A percentile compares a stretch with the other conserved stretches of the same genome.
Evolutionary conservation across 2,113 vertebrate species (phyloP).

Genomic region (Acinonyx jubatus): DNA sequence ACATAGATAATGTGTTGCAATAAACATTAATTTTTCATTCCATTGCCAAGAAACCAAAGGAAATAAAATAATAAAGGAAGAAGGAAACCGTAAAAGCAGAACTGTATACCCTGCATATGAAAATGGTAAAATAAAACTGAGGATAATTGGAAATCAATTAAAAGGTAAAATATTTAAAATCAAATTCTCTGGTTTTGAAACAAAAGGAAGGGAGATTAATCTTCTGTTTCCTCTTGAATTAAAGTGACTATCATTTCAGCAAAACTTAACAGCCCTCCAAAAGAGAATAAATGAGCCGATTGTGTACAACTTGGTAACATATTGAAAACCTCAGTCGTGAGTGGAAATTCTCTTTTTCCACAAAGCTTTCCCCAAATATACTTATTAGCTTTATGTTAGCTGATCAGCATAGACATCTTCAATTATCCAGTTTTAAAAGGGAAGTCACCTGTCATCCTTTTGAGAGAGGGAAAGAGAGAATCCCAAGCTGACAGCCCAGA

Average conservation of each 20-base stretch:
- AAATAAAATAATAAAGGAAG: conserved; percentile 44
- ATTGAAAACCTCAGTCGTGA: neutral
- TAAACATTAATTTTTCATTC: conserved; percentile 76
- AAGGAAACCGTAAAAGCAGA: conserved; percentile 29
- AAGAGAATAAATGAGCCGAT: neutral
- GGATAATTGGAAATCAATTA: neutral
- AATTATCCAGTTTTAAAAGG: neutral
- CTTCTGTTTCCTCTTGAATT: conserved; percentile 21
- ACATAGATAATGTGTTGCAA: conserved; percentile 65
- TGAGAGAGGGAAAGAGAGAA: no score
- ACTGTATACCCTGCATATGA: neutral
- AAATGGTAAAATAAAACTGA: conserved; percentile 1
- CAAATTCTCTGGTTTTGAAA: neutral
- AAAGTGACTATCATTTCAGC: neutral
- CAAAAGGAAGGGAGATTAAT: neutral
- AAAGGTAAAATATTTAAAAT: neutral
- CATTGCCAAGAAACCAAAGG: conserved; percentile 64
- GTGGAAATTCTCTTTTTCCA: neutral
- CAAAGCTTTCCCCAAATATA: conserved; percentile 11
- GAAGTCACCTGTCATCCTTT: neutral
- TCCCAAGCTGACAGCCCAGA: no score
- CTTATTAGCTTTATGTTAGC: neutral
- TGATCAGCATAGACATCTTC: neutral
- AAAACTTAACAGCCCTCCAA: neutral
- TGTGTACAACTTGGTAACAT: neutral